phyloP scores from a whole-genome alignment of 2,113 vertebrate species.

The Cyprinus carpio region DNA sequence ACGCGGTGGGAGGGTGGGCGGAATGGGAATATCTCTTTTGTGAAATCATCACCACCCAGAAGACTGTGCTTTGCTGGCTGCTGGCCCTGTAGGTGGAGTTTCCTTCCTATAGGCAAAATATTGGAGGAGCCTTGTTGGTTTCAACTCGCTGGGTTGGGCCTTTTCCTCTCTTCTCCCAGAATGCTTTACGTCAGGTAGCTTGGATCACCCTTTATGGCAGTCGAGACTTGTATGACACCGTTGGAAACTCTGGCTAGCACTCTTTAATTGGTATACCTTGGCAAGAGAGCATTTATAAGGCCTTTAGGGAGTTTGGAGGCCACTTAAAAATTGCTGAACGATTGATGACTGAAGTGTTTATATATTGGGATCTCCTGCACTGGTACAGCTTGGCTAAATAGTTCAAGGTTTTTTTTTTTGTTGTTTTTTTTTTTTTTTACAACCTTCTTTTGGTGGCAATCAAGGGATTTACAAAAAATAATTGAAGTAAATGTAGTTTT shows the following conservation, averaged over 20 bases:
- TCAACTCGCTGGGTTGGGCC: conserved; percentile 13
- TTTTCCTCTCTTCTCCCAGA: conserved; percentile 48
- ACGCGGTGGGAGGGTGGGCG: conserved; percentile 49
- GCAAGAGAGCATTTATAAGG: conserved; percentile 27
- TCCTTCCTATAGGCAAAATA: conserved; percentile 50
- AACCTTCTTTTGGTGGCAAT: too few species aligned
- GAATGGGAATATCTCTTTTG: conserved; percentile 62
- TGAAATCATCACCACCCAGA: conserved; percentile 73
- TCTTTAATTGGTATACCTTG: conserved; percentile 45
- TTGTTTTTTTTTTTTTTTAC: too few species aligned
- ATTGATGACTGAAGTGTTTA: conserved; percentile 1
- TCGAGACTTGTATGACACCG: neutral
- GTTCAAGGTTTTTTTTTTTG: too few species aligned
- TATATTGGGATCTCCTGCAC: neutral
- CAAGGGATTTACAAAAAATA: too few species aligned
- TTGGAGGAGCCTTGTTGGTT: conserved; percentile 42
- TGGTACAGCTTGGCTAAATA: too few species aligned
- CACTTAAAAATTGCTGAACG: neutral
- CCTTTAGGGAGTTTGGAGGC: neutral
- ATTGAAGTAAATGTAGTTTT: too few species aligned
- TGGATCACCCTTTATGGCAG: neutral
- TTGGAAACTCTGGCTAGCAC: conserved; percentile 38
- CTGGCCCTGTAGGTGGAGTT: conserved; percentile 60
- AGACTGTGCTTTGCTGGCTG: conserved; percentile 74
- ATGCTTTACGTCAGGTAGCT: neutral